These are phyloP conservation scores for Buathra laborator DNA, from an alignment of 2,888 invertebrate species.

Conservation along the genomic window DNA sequence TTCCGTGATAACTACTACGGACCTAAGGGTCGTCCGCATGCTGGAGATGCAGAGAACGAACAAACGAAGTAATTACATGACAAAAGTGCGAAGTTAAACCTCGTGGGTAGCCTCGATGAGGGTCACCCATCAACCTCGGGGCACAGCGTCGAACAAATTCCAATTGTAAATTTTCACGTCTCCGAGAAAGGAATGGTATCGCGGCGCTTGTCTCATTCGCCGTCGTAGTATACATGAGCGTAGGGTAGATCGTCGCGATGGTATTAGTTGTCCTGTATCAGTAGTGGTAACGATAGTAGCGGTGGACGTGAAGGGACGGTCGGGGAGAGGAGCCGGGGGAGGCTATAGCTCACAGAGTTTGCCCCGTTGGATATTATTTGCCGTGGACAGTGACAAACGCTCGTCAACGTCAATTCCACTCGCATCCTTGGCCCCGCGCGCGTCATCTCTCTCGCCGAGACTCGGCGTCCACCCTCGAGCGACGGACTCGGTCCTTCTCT, in stretches of 20 bases:
- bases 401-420: constrained; percentile 84
- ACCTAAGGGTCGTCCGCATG: too few relatives aligned
- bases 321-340: constrained; percentile 66
- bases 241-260: background rate
- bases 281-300: constrained; percentile 44
- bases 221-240: background rate
- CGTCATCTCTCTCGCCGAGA: constrained; percentile 59
- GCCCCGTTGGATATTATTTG: constrained; percentile 83
- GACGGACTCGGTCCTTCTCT: constrained; percentile 48
- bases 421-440: constrained; percentile 74
- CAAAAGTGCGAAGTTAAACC: background rate
- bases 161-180: constrained; percentile 8
- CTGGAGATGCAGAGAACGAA: too few relatives aligned
- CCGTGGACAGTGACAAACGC: constrained; percentile 84
- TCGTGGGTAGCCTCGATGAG: background rate
- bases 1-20: too few relatives aligned
- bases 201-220: background rate
- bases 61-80: too few relatives aligned
- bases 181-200: constrained; percentile 1
- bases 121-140: background rate
- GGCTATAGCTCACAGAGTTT: constrained; percentile 73
- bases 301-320: constrained; percentile 44
- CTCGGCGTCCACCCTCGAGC: constrained; percentile 26
- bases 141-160: constrained; percentile 8
- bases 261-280: constrained; percentile 20